phyloP scores from a whole-genome alignment of 2,113 vertebrate species.

The Nothoprocta pentlandii region DNA sequence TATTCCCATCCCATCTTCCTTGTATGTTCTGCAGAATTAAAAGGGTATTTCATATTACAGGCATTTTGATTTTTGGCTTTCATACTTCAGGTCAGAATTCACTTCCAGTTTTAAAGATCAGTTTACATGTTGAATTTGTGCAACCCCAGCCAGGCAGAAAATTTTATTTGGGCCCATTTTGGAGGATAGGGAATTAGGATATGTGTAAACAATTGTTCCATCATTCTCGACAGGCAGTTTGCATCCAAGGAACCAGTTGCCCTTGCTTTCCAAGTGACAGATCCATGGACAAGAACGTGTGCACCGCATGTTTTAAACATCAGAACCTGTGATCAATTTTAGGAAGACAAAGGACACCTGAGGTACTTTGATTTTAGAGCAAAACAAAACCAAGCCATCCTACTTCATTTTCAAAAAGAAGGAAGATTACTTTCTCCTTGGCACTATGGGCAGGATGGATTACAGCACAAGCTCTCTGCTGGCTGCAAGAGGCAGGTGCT shows the following conservation, averaged over 20 bases:
- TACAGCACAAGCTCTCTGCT: not conserved
- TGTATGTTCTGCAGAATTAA: constrained; percentile 14
- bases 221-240: constrained; percentile 28
- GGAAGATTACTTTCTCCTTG: constrained; percentile 6
- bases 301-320: not conserved
- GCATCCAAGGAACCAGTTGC: not conserved
- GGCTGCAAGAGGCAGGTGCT: not conserved
- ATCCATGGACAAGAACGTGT: not conserved
- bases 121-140: constrained; percentile 53
- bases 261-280: not conserved
- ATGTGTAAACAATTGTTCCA: constrained; percentile 20
- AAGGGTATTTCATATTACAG: constrained; percentile 46
- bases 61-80: constrained; percentile 46
- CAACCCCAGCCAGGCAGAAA: not conserved
- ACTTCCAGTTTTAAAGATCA: constrained; percentile 52
- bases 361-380: not conserved
- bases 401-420: constrained; percentile 33
- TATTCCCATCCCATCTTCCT: constrained; percentile 34
- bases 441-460: fast-evolving
- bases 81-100: constrained; percentile 28
- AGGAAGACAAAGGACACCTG: not conserved
- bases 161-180: constrained; percentile 22
- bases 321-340: not conserved
- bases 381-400: not conserved
- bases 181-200: constrained; percentile 8